phyloP scores from a whole-genome alignment of 1,140 invertebrate genomes.

The Eupeodes corollae region DNA sequence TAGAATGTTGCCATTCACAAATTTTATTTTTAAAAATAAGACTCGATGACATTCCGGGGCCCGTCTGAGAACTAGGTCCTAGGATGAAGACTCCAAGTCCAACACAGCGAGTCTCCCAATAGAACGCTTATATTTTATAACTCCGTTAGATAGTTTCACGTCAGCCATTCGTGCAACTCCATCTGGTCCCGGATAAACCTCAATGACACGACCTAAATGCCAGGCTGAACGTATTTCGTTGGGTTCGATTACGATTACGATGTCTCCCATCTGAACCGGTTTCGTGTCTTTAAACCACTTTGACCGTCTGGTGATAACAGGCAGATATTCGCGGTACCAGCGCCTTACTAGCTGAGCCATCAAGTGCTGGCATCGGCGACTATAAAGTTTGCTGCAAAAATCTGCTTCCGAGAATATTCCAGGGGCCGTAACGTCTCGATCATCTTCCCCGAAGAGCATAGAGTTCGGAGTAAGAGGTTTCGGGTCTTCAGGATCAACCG shows the following conservation, averaged over 20 bases:
- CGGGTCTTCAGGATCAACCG: conserved; percentile 8
- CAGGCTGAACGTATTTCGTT: conserved; percentile 4
- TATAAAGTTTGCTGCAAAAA: too few species aligned
- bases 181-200: neutral
- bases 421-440: too few species aligned
- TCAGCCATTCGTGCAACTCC: neutral
- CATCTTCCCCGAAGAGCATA: neutral
- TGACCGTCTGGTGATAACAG: conserved; percentile 1
- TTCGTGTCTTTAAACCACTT: conserved; percentile 6
- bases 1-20: too few species aligned
- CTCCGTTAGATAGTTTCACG: neutral
- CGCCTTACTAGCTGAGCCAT: neutral
- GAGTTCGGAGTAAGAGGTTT: conserved; percentile 14
- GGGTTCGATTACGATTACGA: conserved; percentile 5
- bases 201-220: conserved; percentile 2
- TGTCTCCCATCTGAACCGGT: neutral
- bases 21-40: too few species aligned
- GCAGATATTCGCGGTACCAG: conserved; percentile 9
- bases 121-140: too few species aligned
- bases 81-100: too few species aligned
- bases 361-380: too few species aligned
- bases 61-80: too few species aligned
- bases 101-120: too few species aligned
- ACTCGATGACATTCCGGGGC: too few species aligned
- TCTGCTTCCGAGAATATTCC: too few species aligned